These are phyloP conservation scores for Littorina saxatilis DNA, from an alignment of 1,140 invertebrate species.

Conservation along the genomic window DNA sequence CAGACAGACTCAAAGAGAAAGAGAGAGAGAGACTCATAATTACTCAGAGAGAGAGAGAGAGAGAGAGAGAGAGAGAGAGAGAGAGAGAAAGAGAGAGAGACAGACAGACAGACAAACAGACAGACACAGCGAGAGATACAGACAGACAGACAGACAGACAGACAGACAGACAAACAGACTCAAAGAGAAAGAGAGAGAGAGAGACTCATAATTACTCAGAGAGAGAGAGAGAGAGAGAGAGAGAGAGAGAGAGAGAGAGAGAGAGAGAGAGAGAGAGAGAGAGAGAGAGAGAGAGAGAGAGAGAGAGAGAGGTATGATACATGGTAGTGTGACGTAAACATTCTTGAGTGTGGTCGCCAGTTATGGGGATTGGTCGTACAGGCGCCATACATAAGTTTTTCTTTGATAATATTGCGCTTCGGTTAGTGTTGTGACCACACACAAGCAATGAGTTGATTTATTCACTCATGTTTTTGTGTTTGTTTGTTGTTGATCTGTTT, in stretches of 20 bases:
- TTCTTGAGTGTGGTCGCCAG: background rate
- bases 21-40: background rate
- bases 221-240: background rate
- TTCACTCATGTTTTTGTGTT: too few species aligned
- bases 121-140: too few species aligned
- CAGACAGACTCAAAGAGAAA: too few species aligned
- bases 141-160: too few species aligned
- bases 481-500: too few species aligned
- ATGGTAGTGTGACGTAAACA: background rate
- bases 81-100: too few species aligned
- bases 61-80: background rate
- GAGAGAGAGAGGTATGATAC: too few species aligned
- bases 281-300: background rate
- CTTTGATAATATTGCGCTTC: background rate
- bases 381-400: background rate
- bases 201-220: background rate
- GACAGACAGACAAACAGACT: too few species aligned
- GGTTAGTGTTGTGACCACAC: background rate
- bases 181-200: too few species aligned
- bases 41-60: background rate
- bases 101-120: too few species aligned
- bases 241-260: background rate
- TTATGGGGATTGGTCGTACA: background rate
- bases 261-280: background rate
- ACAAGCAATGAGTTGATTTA: background rate